Percentiles rank a stretch among this genome's conserved stretches.
Conservation (phyloP, 2,797 vertebrate species). For the Dicrostonyx torquatus region DNA sequence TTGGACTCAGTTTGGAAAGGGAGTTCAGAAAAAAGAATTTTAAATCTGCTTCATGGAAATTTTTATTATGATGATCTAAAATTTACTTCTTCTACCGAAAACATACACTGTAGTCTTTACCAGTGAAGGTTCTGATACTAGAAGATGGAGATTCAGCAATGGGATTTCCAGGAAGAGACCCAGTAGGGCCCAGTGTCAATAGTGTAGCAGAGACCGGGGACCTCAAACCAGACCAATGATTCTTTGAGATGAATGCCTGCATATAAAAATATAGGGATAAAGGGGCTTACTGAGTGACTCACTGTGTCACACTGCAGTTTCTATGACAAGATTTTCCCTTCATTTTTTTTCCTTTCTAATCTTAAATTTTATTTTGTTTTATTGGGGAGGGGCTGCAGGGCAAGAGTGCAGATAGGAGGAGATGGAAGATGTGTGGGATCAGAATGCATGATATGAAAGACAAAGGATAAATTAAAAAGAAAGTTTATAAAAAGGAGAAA, state of each 20-base stretch:
- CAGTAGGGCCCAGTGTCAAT: neutral
- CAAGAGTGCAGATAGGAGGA: neutral
- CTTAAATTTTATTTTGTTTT: neutral
- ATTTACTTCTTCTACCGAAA: neutral
- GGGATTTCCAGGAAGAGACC: neutral
- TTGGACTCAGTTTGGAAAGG: neutral
- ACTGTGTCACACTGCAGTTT: neutral
- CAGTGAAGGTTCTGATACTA: neutral
- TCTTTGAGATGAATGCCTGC: neutral
- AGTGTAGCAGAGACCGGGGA: neutral
- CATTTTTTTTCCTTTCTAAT: neutral
- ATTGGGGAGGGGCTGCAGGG: neutral
- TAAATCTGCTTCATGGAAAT: neutral
- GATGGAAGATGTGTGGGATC: neutral
- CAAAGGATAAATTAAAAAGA: neutral
- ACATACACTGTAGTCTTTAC: neutral
- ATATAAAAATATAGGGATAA: neutral
- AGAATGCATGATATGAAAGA: neutral
- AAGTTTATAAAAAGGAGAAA: neutral
- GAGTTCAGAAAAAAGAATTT: neutral
- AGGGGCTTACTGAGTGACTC: neutral
- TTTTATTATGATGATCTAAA: neutral
- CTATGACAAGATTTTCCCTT: neutral
- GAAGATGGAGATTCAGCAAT: neutral
- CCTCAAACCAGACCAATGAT: neutral